Evolutionary conservation across 2,888 invertebrate genomes (phyloP), one percentile per base, ranked within the genome.

Genomic region (Clanis bilineata): DNA sequence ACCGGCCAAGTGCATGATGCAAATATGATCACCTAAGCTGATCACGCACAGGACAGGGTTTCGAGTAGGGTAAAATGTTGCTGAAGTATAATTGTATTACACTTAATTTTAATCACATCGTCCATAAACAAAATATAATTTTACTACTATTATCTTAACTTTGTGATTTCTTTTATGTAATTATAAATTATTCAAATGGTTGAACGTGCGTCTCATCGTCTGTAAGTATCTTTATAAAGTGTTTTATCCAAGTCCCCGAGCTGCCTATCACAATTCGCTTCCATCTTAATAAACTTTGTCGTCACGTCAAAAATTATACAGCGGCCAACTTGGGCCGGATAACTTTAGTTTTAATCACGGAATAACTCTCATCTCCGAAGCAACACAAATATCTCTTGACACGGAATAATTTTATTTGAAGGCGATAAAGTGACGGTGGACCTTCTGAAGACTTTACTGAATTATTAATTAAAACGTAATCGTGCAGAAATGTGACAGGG

Each of bases 401-500:
- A 18, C 45, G n/a, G 23, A 23, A 45, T 51, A 51, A 51, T 32
- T 51, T 28, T 28, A 32, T 51, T 51, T n/a, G 25, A 23, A 25
- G 23, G 10, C 44, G 4, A 12, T 44, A 22, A 36, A 22, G 10
- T 44, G 25, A 45, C n/a, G 25, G 23, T 12, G 25, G n/a, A 10
- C 12, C 5, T 32, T 18, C 32, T 32, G 18, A 10, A 18, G 28
- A 51, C 28, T 23, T 23, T 32, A 32, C 15, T 18, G 51, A 32
- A 32, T 32, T 12, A 44, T 44, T 44, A 18, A 51, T 51, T 32
- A 32, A 51, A 44, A 9, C 47, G 47, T 44, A 56, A 47, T 60
- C 60, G 39, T 38, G 18, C 56, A 51, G 32, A 51, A 51, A 28
- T 51, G 18, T 28, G 6, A 18, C 18, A 51, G 15, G 18, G 18